A percentile compares a stretch with the other conserved stretches of the same genome.
Conservation (phyloP, 2,113 vertebrate species). For the Chaetorhynchus papuensis region DNA sequence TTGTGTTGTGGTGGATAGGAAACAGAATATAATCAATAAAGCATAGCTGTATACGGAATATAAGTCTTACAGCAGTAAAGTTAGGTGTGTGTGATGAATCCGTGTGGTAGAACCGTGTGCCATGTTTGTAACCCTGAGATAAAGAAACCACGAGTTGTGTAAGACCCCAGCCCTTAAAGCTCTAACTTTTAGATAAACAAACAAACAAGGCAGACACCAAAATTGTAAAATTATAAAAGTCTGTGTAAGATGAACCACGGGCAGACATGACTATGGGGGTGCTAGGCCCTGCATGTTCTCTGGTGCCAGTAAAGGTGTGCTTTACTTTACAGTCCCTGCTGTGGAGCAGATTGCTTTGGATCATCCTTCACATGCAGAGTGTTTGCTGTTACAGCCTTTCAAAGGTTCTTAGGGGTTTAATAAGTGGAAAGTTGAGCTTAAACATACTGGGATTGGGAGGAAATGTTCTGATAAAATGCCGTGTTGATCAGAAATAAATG, state of each 20-base stretch:
- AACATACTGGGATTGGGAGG: background rate
- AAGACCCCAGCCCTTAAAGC: background rate
- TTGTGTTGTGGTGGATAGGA: background rate
- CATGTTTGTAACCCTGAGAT: background rate
- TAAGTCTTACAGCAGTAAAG: too few species aligned
- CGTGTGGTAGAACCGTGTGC: rapidly evolving
- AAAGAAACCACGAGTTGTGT: background rate
- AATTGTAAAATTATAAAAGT: rapidly evolving
- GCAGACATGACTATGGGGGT: background rate
- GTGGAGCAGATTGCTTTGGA: background rate
- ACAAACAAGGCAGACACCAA: background rate
- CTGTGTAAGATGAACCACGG: background rate
- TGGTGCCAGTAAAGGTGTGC: too few species aligned
- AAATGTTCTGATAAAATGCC: background rate
- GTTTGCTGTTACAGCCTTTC: background rate
- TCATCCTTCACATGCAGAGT: background rate
- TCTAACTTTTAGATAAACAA: background rate
- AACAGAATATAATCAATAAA: background rate
- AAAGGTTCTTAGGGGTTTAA: background rate
- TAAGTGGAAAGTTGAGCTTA: background rate
- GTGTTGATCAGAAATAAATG: background rate
- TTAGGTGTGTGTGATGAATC: background rate
- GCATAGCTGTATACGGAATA: too few species aligned
- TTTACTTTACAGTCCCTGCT: background rate
- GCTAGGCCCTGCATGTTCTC: rapidly evolving